Percentiles rank a stretch among this genome's conserved stretches.
Conservation (phyloP, 2,113 vertebrate genomes). For the Empidonax alnorum region DNA sequence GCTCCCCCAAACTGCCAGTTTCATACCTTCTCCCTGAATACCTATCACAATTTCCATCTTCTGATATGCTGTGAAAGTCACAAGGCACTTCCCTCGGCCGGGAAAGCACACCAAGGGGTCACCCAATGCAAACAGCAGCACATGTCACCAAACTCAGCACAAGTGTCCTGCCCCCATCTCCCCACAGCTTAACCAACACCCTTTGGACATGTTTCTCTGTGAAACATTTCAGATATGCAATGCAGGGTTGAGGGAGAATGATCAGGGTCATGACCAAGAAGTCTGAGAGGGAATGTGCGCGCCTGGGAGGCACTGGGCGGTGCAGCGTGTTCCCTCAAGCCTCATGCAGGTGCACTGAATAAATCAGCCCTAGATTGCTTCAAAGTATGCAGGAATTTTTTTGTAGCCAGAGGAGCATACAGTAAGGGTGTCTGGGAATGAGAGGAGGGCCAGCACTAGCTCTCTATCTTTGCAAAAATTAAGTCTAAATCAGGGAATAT, state of each 20-base stretch:
- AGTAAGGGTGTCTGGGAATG: background rate
- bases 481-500: background rate
- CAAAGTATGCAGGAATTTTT: conserved; percentile 23
- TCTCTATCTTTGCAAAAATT: background rate
- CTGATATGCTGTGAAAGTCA: background rate
- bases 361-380: conserved; percentile 47
- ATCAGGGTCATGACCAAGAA: conserved; percentile 43
- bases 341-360: conserved; percentile 39
- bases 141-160: background rate
- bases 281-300: background rate
- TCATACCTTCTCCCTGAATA: background rate
- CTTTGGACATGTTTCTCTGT: background rate
- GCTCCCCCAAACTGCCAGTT: background rate
- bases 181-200: background rate
- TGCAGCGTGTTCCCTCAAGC: conserved; percentile 28
- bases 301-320: background rate
- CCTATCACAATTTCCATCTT: background rate
- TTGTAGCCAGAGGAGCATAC: background rate
- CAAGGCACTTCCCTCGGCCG: background rate
- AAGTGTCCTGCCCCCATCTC: fast-evolving
- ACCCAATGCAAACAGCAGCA: fast-evolving
- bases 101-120: background rate
- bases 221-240: background rate
- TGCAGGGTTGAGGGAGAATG: background rate
- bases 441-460: background rate